Evolutionary conservation across 1,140 invertebrate genomes (phyloP), one percentile per base, ranked within the genome.

Genomic region (Drosophila tani): DNA sequence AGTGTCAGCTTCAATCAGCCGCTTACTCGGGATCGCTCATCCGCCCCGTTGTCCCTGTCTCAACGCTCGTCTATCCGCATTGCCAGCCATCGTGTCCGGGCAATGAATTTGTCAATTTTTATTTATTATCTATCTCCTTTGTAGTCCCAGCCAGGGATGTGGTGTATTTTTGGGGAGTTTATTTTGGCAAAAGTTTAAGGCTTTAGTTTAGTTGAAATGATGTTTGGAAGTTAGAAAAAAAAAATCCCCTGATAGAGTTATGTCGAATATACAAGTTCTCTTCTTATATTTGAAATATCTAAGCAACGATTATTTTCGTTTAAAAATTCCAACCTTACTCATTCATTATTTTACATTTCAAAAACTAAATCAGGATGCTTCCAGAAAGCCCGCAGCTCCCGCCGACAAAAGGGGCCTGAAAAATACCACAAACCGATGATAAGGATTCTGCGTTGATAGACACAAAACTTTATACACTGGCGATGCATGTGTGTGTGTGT

Each of bases 81-180:
- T 58, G 50, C 62, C 68, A 75, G 65, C 69, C 74, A 77, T 88
- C 73, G 73, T 79, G 66, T 51, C 41, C 57, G 69, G 32, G 69
- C 84, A 83, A 83, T 88, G 79, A 83, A 88, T 88, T 88, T 81
- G 86, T 88, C 73, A 82, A 75, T 79, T 75, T 77, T 71, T 82
- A 58, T 67, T 79, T 74, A 86, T 85, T 82, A 57, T 50, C 69
- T 49, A 51, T 67, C 38, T 45, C 45, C 29, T 67, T 66, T 69
- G 51, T 60, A 55, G n/a, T 38, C 43, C 17, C 50, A 19, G 29
- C 9, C 6, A 11, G 5, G 32, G 14, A 35, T 47, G 12, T 14
- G 29, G 21, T 24, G 45, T 5, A 29, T 35, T 35, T 40, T 24
- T n/a, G 2, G 19, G 24, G 24, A 3, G 8, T 24, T 11, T 27